phyloP scores from a whole-genome alignment of 2,888 invertebrate species.

The Macaria liturata region DNA sequence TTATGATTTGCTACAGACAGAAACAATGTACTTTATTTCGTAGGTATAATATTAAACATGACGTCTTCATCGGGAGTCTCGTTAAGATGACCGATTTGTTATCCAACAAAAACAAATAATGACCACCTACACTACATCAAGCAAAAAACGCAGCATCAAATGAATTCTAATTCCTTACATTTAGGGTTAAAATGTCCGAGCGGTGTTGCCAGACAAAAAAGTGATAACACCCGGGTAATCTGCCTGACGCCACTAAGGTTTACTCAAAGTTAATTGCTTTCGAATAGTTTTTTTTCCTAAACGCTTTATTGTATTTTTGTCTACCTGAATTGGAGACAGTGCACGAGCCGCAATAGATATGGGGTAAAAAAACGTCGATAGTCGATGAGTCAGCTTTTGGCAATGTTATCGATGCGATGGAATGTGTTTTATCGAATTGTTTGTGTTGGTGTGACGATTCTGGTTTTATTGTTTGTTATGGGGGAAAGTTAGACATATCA shows the following conservation, averaged over 20 bases:
- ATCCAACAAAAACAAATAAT: constrained; percentile 73
- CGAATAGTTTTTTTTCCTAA: constrained; percentile 70
- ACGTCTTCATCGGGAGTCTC: constrained; percentile 65
- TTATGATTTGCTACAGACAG: no score
- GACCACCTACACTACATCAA: constrained; percentile 65
- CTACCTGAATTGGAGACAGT: constrained; percentile 78
- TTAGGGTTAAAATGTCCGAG: constrained; percentile 38
- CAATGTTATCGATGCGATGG: constrained; percentile 58
- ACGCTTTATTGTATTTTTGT: constrained; percentile 71
- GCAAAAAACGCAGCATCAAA: constrained; percentile 29
- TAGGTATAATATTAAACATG: constrained; percentile 3
- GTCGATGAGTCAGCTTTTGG: constrained; percentile 54
- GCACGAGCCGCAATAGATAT: constrained; percentile 51
- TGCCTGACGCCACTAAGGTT: constrained; percentile 77
- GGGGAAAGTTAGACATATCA: constrained; percentile 2
- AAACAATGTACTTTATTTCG: no score
- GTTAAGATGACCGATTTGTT: constrained; percentile 70
- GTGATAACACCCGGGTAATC: constrained; percentile 80
- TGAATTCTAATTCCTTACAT: constrained; percentile 37
- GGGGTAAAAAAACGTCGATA: constrained; percentile 57
- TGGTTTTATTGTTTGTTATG: constrained; percentile 10
- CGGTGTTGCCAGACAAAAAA: constrained; percentile 54
- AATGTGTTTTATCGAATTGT: constrained; percentile 57
- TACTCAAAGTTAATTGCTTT: constrained; percentile 77
- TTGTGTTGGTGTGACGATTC: constrained; percentile 48